These are phyloP conservation scores for Reinhardtius hippoglossoides DNA, from an alignment of 2,113 vertebrate genomes.

Conservation along the genomic window DNA sequence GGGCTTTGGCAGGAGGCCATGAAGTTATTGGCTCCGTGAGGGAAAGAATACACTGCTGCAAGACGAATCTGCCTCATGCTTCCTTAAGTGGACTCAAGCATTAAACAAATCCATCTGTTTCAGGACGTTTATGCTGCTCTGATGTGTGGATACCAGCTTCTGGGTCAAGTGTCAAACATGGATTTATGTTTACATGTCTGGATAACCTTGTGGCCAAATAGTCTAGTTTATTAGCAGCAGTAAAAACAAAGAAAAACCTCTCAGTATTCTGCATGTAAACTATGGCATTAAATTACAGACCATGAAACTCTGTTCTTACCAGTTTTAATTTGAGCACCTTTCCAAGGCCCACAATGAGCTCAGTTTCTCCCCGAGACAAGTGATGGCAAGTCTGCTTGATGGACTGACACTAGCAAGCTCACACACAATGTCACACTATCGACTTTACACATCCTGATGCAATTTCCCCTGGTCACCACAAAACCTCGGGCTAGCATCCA, in stretches of 20 bases:
- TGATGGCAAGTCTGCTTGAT: slow-evolving; percentile 15
- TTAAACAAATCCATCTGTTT: neutral
- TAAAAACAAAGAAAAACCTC: neutral
- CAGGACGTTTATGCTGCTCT: neutral
- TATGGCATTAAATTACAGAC: neutral
- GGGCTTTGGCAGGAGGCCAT: slow-evolving; percentile 52
- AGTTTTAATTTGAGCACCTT: neutral
- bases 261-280: neutral
- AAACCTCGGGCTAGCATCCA: slow-evolving; percentile 24
- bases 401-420: neutral
- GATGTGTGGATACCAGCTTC: neutral
- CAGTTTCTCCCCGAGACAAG: slow-evolving; percentile 4
- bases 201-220: neutral
- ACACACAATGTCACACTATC: slow-evolving; percentile 38
- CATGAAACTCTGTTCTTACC: neutral
- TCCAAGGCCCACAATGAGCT: neutral
- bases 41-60: slow-evolving; percentile 18
- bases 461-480: slow-evolving; percentile 6
- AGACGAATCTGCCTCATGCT: slow-evolving; percentile 19
- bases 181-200: slow-evolving; percentile 11
- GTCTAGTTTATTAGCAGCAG: neutral
- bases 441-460: slow-evolving; percentile 48
- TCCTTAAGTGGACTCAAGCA: slow-evolving; percentile 23
- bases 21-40: slow-evolving; percentile 25
- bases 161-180: slow-evolving; percentile 17